Percentiles rank a stretch among this genome's conserved stretches.
These are phyloP conservation scores for Drosophila miranda DNA, from an alignment of 1,140 invertebrate species.

Conservation along the genomic window DNA sequence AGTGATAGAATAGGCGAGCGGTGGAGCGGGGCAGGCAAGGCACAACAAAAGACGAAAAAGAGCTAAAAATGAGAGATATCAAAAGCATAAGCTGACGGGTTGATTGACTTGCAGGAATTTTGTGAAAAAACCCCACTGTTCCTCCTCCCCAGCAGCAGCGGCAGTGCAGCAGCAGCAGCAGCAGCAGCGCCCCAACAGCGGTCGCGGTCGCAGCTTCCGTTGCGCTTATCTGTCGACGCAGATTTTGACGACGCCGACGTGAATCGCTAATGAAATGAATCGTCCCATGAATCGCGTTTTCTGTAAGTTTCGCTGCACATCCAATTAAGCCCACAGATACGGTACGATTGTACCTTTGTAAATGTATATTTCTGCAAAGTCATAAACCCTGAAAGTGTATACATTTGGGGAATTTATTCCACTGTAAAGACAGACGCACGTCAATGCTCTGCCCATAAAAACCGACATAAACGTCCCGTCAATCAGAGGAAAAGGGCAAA, in stretches of 20 bases:
- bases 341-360: conserved; percentile 23
- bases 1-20: too few relatives aligned
- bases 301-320: conserved; percentile 52
- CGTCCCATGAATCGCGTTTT: conserved; percentile 31
- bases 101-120: conserved; percentile 76
- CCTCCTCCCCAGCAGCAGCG: conserved; percentile 10
- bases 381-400: conserved; percentile 35
- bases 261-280: conserved; percentile 7
- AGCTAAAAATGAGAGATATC: conserved; percentile 47
- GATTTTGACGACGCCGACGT: conserved; percentile 24
- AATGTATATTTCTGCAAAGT: conserved; percentile 37
- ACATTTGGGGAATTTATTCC: conserved; percentile 36
- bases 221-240: conserved; percentile 53
- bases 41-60: conserved; percentile 44
- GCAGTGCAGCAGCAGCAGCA: conserved; percentile 7
- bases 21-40: not conserved
- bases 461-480: conserved; percentile 53
- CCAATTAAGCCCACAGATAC: conserved; percentile 12
- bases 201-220: conserved; percentile 49
- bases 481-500: conserved; percentile 52
- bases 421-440: conserved; percentile 37
- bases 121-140: conserved; percentile 15
- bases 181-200: not conserved
- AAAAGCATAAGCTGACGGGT: conserved; percentile 61
- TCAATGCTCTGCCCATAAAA: conserved; percentile 62